These are phyloP conservation scores for Calameuta pallipes DNA, from an alignment of 2,888 invertebrate species.

Conservation along the genomic window DNA sequence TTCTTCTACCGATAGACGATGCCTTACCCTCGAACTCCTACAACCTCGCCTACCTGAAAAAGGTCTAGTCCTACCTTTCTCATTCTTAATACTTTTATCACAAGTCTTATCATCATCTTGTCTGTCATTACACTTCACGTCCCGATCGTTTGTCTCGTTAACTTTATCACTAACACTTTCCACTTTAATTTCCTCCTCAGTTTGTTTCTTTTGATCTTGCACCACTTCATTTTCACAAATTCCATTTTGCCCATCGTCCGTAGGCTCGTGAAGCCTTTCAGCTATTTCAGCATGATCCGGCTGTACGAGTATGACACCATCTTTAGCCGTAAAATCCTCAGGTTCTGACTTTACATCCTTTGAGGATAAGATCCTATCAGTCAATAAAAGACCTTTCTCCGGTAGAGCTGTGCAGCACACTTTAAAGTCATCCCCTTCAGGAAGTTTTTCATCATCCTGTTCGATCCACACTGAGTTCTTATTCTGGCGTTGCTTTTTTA, in stretches of 20 bases:
- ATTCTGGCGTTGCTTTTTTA: slow-evolving; percentile 54
- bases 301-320: background rate
- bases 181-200: background rate
- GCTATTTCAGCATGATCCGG: background rate
- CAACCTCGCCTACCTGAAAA: slow-evolving; percentile 30
- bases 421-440: slow-evolving; percentile 24
- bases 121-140: slow-evolving; percentile 13
- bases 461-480: slow-evolving; percentile 65
- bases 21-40: slow-evolving; percentile 49
- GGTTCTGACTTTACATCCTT: background rate
- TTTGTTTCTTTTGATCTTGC: background rate
- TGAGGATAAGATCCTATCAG: background rate
- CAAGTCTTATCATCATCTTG: slow-evolving; percentile 13
- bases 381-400: slow-evolving; percentile 8
- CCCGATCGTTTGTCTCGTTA: background rate
- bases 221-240: background rate
- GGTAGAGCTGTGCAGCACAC: slow-evolving; percentile 22
- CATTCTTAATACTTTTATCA: slow-evolving; percentile 17
- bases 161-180: background rate
- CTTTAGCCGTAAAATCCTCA: background rate
- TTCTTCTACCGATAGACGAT: slow-evolving; percentile 68
- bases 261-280: background rate
- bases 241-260: background rate
- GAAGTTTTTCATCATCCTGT: slow-evolving; percentile 45
- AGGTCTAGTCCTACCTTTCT: slow-evolving; percentile 26